These are phyloP conservation scores for Dryadula phaetusa DNA, from an alignment of 2,888 invertebrate species.

Conservation along the genomic window DNA sequence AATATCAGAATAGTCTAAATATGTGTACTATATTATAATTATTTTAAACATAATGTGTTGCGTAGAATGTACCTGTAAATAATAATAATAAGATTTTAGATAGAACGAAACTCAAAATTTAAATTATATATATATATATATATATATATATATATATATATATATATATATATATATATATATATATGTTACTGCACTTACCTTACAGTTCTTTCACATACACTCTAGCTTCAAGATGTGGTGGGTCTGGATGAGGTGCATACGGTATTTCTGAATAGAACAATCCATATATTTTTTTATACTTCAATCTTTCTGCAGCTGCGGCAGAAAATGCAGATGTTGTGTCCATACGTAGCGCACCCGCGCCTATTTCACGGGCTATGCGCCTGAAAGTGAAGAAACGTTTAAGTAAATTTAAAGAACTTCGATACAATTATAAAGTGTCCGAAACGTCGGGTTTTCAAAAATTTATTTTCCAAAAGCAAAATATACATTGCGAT, in stretches of 20 bases:
- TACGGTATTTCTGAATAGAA: slow-evolving; percentile 86
- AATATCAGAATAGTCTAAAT: not conserved
- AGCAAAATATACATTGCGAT: no score
- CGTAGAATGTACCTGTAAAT: slow-evolving; percentile 2
- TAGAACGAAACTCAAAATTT: no score
- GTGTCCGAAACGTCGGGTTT: no score
- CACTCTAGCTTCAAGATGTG: slow-evolving; percentile 85
- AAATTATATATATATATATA: no score
- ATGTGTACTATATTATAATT: not conserved
- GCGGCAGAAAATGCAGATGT: slow-evolving; percentile 91
- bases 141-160: no score
- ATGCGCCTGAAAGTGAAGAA: slow-evolving; percentile 79
- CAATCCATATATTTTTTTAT: slow-evolving; percentile 86
- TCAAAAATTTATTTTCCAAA: no score
- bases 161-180: no score
- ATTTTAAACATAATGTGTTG: not conserved
- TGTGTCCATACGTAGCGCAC: slow-evolving; percentile 89
- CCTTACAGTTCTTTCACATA: slow-evolving; percentile 79
- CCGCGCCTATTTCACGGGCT: slow-evolving; percentile 82
- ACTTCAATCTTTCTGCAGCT: slow-evolving; percentile 88
- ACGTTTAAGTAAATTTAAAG: not conserved
- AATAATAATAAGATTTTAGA: no score
- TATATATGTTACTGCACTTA: no score
- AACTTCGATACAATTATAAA: no score
- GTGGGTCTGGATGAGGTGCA: slow-evolving; percentile 84